Percentiles rank a stretch among this genome's conserved stretches.
Conservation (phyloP, 2,888 invertebrate species). For the Drosophila mimetica region DNA sequence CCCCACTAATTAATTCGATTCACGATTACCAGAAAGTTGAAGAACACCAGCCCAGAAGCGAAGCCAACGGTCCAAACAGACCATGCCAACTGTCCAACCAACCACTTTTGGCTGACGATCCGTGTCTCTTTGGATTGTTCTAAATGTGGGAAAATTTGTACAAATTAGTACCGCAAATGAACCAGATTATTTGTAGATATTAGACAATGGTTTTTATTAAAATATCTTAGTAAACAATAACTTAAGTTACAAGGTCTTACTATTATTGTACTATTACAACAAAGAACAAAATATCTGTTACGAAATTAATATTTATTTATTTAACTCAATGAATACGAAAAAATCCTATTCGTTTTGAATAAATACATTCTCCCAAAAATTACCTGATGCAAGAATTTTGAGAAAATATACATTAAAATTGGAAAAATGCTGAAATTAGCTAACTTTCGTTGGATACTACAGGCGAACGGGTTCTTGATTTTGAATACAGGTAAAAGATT, state of each 20-base stretch:
- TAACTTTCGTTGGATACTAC: too few species aligned
- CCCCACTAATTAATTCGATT: constrained; percentile 67
- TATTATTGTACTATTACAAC: background rate
- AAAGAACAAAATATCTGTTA: background rate
- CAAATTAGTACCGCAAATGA: constrained; percentile 23
- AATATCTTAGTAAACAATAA: background rate
- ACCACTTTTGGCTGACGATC: constrained; percentile 28
- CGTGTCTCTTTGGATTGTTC: background rate
- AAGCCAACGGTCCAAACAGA: constrained; percentile 3
- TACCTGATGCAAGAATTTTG: too few species aligned
- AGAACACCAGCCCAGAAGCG: constrained; percentile 29
- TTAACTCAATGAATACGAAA: too few species aligned
- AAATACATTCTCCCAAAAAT: too few species aligned
- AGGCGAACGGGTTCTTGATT: too few species aligned
- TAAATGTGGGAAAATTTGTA: constrained; percentile 27
- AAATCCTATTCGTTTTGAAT: too few species aligned
- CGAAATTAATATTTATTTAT: too few species aligned
- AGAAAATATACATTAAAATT: too few species aligned
- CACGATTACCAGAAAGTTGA: constrained; percentile 54
- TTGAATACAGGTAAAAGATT: too few species aligned
- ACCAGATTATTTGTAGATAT: constrained; percentile 15
- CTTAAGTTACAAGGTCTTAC: background rate
- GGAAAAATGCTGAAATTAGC: too few species aligned
- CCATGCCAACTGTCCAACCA: constrained; percentile 14
- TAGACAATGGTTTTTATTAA: too few species aligned